These are phyloP conservation scores for Hypercompe scribonia DNA, from an alignment of 2,888 invertebrate species.

Conservation along the genomic window DNA sequence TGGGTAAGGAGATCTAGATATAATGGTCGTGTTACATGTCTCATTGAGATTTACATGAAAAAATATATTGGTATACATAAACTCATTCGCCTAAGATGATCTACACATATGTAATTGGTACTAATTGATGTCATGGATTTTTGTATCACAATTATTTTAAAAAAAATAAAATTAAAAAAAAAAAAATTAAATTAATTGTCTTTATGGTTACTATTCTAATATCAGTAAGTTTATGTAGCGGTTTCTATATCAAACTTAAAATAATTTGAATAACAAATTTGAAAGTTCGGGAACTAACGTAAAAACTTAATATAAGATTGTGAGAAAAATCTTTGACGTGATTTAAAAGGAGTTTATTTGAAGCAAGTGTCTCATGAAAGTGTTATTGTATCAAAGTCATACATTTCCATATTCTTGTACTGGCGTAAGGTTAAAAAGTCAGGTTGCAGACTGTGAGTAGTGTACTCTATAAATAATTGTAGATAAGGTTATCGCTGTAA, in stretches of 20 bases:
- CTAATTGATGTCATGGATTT: conserved; percentile 29
- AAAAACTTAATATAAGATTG: background rate
- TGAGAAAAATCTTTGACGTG: conserved; percentile 20
- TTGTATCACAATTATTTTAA: conserved; percentile 7
- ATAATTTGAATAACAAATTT: no score
- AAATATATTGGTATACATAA: conserved; percentile 60
- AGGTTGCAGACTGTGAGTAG: background rate
- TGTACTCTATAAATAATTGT: background rate
- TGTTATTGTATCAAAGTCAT: conserved; percentile 24
- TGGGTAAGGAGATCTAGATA: conserved; percentile 49
- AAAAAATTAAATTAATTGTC: background rate
- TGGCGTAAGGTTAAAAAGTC: background rate
- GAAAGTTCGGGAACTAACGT: background rate
- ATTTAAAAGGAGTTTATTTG: conserved; percentile 7
- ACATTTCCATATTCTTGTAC: background rate
- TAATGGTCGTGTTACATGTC: conserved; percentile 43
- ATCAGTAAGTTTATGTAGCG: background rate
- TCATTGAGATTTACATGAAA: conserved; percentile 61
- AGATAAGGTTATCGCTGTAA: background rate
- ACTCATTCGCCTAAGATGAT: conserved; percentile 58
- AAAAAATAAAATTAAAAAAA: no score
- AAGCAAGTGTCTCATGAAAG: conserved; percentile 24
- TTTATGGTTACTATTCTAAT: background rate
- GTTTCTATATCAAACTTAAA: background rate
- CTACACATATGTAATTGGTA: conserved; percentile 16